Base-by-base conservation (phyloP, 2,888 invertebrate species). In the Fissipunctia ypsillon region DNA sequence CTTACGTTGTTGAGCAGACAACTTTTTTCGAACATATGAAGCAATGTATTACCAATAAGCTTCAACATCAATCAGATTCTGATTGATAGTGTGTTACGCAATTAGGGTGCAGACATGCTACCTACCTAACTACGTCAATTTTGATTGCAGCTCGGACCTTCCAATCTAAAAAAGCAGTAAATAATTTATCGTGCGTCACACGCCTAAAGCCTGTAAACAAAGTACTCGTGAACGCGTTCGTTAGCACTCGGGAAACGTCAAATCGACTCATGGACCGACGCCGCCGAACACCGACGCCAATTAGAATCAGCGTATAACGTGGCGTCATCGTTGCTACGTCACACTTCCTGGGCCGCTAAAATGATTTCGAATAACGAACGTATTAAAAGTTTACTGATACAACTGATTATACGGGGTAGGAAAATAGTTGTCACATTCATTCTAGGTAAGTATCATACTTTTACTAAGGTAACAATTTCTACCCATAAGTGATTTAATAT, bases 241-340 rank as follows among this genome's bases (percentile, higher is more conserved):
- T 87, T 84, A 86, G 83, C 77, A 77, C 81, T 87, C 83, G 82
- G 78, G 78, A 78, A 77, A 77, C 84, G 81, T 82, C 67, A 86
- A 85, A 87, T 84, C 85, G 76, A 78, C 81, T 85, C 82, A 86
- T 89, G 94, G 90, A 69, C 90, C 90, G 87, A 94, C 95, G 92
- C 95, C 91, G 82, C 68, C 85, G 87, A 92, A 94, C 93, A 94
- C 83, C 89, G 84, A 86, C 91, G 90, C 93, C 94, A 95, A 95
- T 95, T 95, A 95, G 91, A 90, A 91, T 88, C 90, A 81, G 86
- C 89, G 86, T 83, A 84, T 89, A 88, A 85, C 90, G 82, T 84
- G 82, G 65, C 92, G 89, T 89, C 92, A 90, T 91, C 91, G 84
- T 74, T 80, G 84, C 83, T 80, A 78, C 88, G 83, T 85, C 86